Percentiles rank a stretch among this genome's conserved stretches.
phyloP scores from a whole-genome alignment of 2,113 vertebrate species.

The Phylloscopus trochilus region DNA sequence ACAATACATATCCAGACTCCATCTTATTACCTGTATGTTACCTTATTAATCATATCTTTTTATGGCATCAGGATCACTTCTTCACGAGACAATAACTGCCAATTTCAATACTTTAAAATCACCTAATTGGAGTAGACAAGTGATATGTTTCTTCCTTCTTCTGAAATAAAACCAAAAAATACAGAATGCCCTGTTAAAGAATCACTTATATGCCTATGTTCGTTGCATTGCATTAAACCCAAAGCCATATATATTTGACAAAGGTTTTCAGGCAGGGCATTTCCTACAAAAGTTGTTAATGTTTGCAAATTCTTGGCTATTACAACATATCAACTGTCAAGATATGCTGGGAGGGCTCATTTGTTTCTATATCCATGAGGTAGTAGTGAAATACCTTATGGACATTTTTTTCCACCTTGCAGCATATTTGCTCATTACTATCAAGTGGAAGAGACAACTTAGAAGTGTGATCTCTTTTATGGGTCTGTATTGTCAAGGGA shows the following conservation, averaged over 20 bases:
- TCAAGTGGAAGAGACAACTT: not conserved
- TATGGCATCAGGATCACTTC: not conserved
- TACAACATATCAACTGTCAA: not conserved
- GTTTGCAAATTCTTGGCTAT: not conserved
- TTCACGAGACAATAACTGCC: not conserved
- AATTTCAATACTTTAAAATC: not conserved
- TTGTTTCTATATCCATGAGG: not conserved
- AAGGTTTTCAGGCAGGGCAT: not conserved
- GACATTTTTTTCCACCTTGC: not conserved
- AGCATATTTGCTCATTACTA: not conserved
- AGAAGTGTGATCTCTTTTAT: not conserved
- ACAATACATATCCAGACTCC: not conserved
- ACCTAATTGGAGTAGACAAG: not conserved
- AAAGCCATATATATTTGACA: not conserved
- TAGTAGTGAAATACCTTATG: not conserved
- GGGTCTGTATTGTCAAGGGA: not conserved
- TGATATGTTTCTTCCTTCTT: not conserved
- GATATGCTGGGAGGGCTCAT: not conserved
- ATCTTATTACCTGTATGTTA: rapidly evolving
- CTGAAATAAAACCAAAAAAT: not conserved
- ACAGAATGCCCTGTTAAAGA: not conserved
- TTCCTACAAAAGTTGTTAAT: not conserved
- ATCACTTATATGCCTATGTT: not conserved
- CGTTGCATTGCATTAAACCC: not conserved
- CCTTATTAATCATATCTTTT: not conserved